phyloP scores from a whole-genome alignment of 2,113 vertebrate species.

The Asarcornis scutulata region DNA sequence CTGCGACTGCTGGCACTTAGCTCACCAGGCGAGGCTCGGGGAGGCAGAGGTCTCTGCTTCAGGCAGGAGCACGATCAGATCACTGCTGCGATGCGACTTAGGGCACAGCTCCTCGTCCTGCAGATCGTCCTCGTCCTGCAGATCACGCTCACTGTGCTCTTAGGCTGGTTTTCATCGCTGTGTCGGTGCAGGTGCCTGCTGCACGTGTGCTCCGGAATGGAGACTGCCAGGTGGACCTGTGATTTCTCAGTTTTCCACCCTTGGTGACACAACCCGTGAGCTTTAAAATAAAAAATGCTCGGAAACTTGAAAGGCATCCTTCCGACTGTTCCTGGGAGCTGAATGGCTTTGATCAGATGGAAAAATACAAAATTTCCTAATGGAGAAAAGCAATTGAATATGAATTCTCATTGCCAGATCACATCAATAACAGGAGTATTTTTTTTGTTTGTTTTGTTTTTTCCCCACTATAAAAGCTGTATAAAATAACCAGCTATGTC shows the following conservation, averaged over 20 bases:
- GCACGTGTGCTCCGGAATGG: accelerated
- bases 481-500: background rate
- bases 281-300: background rate
- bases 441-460: background rate
- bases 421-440: background rate
- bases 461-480: background rate
- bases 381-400: background rate
- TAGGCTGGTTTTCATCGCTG: background rate
- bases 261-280: background rate
- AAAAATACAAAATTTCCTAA: background rate
- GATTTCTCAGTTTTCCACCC: background rate
- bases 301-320: background rate
- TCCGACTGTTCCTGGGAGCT: background rate
- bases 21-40: background rate
- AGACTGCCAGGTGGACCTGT: background rate
- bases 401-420: background rate
- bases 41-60: background rate
- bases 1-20: background rate
- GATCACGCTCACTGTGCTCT: background rate
- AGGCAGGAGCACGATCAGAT: background rate
- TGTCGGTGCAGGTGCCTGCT: background rate
- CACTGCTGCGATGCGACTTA: background rate
- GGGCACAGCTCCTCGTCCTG: background rate
- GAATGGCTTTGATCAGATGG: background rate
- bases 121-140: background rate